Percentiles rank a stretch among this genome's conserved stretches.
Conservation (phyloP, 2,113 vertebrate species). For the Prietella phreatophila region DNA sequence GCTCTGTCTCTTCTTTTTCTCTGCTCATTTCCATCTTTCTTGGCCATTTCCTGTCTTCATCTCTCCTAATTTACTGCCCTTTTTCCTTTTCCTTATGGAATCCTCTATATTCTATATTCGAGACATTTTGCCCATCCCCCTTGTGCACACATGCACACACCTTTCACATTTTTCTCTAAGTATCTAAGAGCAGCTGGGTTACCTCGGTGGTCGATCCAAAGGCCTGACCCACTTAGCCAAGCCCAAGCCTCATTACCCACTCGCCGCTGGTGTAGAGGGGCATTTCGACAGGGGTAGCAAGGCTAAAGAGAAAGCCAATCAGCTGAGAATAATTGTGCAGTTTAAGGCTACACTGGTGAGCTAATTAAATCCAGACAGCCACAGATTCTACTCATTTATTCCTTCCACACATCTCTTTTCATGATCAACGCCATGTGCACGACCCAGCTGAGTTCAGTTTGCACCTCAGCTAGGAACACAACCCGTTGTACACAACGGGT, state of each 20-base stretch:
- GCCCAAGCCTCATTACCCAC: constrained; percentile 54
- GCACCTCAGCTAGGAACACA: constrained; percentile 21
- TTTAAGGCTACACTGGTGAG: constrained; percentile 45
- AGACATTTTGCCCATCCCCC: not conserved
- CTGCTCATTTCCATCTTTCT: constrained; percentile 3
- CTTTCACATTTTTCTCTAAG: not conserved
- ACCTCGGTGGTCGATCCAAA: constrained; percentile 54
- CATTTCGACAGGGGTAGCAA: constrained; percentile 14
- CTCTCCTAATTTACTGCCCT: not conserved
- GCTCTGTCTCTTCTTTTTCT: constrained; percentile 39
- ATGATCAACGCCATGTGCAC: not conserved
- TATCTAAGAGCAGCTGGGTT: not conserved
- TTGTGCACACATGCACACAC: not conserved
- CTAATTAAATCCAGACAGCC: constrained; percentile 51
- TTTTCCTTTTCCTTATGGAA: not conserved
- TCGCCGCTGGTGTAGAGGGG: constrained; percentile 24
- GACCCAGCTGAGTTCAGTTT: constrained; percentile 16
- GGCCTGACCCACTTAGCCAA: constrained; percentile 68
- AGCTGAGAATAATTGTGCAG: constrained; percentile 41
- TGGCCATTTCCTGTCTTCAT: not conserved
- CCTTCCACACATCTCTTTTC: constrained; percentile 20
- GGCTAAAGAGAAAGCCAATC: constrained; percentile 42
- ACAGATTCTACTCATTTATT: constrained; percentile 8
- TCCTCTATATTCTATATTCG: not conserved
- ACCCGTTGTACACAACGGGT: not conserved